Evolutionary conservation across 2,113 vertebrate species (phyloP).

Genomic region (Triplophysa siluroides): DNA sequence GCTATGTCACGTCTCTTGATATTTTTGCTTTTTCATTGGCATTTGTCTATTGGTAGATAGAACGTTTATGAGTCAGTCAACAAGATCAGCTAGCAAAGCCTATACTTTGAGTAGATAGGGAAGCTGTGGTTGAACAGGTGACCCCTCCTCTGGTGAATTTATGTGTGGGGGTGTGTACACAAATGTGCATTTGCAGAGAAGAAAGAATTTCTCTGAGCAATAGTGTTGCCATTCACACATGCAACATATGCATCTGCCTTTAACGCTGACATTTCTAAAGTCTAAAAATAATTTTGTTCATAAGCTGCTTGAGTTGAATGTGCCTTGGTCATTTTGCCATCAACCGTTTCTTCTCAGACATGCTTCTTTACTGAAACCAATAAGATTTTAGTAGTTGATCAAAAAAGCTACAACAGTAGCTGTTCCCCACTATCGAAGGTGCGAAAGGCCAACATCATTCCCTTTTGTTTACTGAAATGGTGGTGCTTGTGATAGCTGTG

Average conservation of each 20-base stretch:
- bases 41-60: background rate
- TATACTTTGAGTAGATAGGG: constrained; percentile 17
- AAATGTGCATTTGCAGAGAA: background rate
- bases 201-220: background rate
- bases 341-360: constrained; percentile 11
- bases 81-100: background rate
- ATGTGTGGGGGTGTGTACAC: background rate
- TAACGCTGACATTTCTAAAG: background rate
- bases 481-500: constrained; percentile 30
- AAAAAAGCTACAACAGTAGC: constrained; percentile 18
- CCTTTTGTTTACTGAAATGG: constrained; percentile 38
- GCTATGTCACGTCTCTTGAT: background rate
- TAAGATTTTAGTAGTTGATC: constrained; percentile 18
- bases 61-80: constrained; percentile 15
- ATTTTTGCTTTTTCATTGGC: background rate
- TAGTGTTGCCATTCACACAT: background rate
- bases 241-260: background rate
- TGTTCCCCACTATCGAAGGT: background rate
- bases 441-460: constrained; percentile 36
- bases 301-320: background rate
- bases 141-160: constrained; percentile 11
- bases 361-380: constrained; percentile 15
- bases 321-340: background rate
- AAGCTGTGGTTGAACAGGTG: constrained; percentile 4
- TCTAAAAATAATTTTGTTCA: background rate